phyloP scores from a whole-genome alignment of 2,888 invertebrate species.

The Cepaea hortensis region DNA sequence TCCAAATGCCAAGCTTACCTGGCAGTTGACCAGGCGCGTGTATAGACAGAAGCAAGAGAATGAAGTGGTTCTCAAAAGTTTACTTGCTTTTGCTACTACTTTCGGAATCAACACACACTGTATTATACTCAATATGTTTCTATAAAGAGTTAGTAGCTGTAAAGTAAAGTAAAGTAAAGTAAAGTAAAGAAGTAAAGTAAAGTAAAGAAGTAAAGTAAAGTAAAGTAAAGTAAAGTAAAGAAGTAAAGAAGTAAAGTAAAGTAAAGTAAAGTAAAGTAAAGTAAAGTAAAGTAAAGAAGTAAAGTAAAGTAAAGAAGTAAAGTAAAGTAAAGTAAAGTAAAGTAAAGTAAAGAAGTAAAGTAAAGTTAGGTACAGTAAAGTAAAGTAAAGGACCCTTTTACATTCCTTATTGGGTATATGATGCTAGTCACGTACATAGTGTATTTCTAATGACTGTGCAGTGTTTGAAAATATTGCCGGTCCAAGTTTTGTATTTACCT shows the following conservation, averaged over 20 bases:
- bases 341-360: neutral
- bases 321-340: constrained; percentile 1
- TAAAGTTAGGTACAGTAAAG: neutral
- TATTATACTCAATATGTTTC: no score
- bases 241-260: neutral
- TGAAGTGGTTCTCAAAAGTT: no score
- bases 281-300: neutral
- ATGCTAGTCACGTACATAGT: no score
- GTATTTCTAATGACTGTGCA: no score
- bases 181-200: neutral
- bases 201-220: neutral
- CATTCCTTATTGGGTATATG: no score
- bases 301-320: constrained; percentile 3
- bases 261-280: neutral
- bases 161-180: constrained; percentile 1
- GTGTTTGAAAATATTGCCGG: no score
- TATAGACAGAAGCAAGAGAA: no score
- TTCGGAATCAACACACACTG: no score
- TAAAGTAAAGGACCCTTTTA: neutral
- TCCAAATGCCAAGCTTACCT: no score
- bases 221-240: neutral
- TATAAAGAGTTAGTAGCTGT: neutral
- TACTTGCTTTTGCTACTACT: no score
- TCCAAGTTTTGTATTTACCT: no score
- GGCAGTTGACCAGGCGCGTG: no score